Evolutionary conservation across 2,888 invertebrate species (phyloP).

Genomic region (Pandemis cinnamomeana): DNA sequence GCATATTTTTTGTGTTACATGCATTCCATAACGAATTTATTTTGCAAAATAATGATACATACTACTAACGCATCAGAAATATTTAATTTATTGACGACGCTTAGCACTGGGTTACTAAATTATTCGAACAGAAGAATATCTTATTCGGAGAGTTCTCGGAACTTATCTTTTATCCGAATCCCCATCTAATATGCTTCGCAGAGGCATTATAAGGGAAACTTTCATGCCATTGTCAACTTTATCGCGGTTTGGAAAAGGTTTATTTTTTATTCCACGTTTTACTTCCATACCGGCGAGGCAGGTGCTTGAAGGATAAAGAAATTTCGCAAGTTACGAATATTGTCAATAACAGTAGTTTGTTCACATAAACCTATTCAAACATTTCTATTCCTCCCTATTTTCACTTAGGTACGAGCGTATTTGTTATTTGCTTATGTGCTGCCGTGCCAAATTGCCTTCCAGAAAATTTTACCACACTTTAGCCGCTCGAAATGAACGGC

Average conservation of each 20-base stretch:
- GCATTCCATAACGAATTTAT: not conserved
- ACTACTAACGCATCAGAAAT: not conserved
- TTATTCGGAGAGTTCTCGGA: not conserved
- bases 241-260: not conserved
- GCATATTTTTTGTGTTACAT: not conserved
- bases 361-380: not conserved
- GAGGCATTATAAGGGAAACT: not conserved
- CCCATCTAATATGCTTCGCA: not conserved
- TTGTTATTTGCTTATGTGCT: not conserved
- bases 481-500: not conserved
- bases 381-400: not conserved
- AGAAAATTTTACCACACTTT: not conserved
- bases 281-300: not conserved
- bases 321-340: slow-evolving; percentile 5
- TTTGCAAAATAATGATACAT: not conserved
- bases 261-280: not conserved
- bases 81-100: slow-evolving; percentile 14
- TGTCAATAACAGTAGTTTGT: slow-evolving; percentile 7
- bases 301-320: slow-evolving; percentile 2
- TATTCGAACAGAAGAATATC: not conserved
- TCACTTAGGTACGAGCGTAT: not conserved
- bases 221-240: not conserved
- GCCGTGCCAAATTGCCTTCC: not conserved
- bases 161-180: slow-evolving; percentile 8
- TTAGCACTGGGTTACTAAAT: not conserved